A percentile compares a stretch with the other conserved stretches of the same genome.
These are phyloP conservation scores for Conistra vaccinii DNA, from an alignment of 2,888 invertebrate genomes.

Conservation along the genomic window DNA sequence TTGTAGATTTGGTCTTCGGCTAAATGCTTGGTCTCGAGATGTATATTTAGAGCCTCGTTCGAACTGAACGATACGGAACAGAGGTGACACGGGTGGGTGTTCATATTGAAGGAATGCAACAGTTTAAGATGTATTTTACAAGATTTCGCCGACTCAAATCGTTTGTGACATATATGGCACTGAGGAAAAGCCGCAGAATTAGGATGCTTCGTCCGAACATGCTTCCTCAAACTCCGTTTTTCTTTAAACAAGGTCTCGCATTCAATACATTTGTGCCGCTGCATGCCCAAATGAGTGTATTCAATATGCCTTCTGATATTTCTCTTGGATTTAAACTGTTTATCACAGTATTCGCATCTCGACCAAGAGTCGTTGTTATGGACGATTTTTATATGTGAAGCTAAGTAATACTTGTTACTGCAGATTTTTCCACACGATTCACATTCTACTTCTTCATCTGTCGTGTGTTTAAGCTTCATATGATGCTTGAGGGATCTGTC, in stretches of 20 bases:
- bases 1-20: conserved; percentile 84
- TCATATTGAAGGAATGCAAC: conserved; percentile 83
- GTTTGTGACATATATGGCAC: conserved; percentile 83
- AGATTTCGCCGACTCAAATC: conserved; percentile 86
- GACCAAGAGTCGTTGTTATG: conserved; percentile 79
- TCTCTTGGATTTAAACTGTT: conserved; percentile 83
- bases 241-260: conserved; percentile 86
- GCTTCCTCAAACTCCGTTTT: conserved; percentile 83
- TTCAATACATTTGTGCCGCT: conserved; percentile 83
- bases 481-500: conserved; percentile 84
- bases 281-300: conserved; percentile 83
- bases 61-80: conserved; percentile 83
- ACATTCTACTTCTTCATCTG: conserved; percentile 79
- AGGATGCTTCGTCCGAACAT: conserved; percentile 82
- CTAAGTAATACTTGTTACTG: conserved; percentile 83
- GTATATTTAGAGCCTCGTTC: conserved; percentile 77
- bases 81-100: conserved; percentile 81
- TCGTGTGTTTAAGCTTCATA: conserved; percentile 81
- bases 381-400: conserved; percentile 83
- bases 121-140: conserved; percentile 85
- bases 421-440: conserved; percentile 79
- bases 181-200: conserved; percentile 81
- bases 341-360: conserved; percentile 84
- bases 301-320: conserved; percentile 84
- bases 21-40: conserved; percentile 79